phyloP scores from a whole-genome alignment of 2,797 vertebrate genomes.

The Betta splendens region DNA sequence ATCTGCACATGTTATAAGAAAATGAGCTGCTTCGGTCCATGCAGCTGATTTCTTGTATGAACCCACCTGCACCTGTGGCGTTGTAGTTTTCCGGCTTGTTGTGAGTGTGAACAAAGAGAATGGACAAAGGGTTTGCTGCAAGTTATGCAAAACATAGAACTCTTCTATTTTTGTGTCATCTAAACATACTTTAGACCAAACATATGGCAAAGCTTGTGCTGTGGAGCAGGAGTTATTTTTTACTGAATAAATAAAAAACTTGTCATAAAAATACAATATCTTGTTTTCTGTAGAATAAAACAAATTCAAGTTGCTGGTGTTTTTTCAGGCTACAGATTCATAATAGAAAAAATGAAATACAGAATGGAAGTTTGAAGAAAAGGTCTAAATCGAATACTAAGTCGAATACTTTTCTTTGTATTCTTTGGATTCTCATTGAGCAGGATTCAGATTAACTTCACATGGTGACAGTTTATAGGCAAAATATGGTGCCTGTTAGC shows the following conservation, averaged over 20 bases:
- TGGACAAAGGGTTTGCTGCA: no score
- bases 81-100: background rate
- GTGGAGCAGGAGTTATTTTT: no score
- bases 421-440: conserved; percentile 33
- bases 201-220: no score
- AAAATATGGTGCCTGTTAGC: conserved; percentile 81
- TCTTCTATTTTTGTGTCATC: no score
- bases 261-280: no score
- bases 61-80: conserved; percentile 41
- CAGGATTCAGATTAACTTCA: conserved; percentile 74
- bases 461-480: conserved; percentile 72
- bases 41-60: conserved; percentile 27
- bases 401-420: background rate
- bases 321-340: background rate
- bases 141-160: no score
- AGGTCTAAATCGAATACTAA: no score
- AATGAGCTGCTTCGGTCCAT: background rate
- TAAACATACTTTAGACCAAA: no score
- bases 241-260: no score
- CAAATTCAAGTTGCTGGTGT: no score
- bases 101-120: background rate
- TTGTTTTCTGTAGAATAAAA: no score
- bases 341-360: background rate
- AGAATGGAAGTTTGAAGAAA: background rate
- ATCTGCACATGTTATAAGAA: background rate